phyloP scores from a whole-genome alignment of 2,113 vertebrate genomes.

The Oxygymnocypris stewartii region DNA sequence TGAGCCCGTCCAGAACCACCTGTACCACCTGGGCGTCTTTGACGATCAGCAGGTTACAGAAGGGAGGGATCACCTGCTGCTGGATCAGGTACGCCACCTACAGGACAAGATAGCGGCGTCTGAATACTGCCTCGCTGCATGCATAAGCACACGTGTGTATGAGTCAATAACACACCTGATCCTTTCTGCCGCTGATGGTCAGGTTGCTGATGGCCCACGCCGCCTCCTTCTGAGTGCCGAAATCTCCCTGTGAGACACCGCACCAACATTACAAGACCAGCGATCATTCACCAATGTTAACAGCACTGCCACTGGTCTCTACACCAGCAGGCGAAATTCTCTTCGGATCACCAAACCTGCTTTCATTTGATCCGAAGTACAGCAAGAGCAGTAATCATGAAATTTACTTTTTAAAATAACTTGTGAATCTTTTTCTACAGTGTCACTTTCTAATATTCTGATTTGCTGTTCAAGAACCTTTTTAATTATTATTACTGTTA shows the following conservation, averaged over 20 bases:
- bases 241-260: slow-evolving; percentile 85
- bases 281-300: not conserved
- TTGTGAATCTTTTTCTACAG: no score
- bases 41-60: slow-evolving; percentile 97
- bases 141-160: accelerated
- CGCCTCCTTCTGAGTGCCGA: slow-evolving; percentile 98
- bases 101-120: not conserved
- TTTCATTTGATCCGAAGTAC: no score
- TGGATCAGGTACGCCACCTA: slow-evolving; percentile 97
- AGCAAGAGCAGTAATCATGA: no score
- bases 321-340: no score
- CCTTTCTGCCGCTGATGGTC: slow-evolving; percentile 98
- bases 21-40: slow-evolving; percentile 99
- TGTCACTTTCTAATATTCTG: no score
- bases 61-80: slow-evolving; percentile 97
- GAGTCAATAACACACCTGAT: slow-evolving; percentile 80
- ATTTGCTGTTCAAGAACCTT: no score
- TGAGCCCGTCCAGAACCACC: slow-evolving; percentile 96
- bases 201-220: slow-evolving; percentile 99
- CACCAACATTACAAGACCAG: not conserved
- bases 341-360: no score
- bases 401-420: no score
- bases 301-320: not conserved
- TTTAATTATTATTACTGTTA: no score
- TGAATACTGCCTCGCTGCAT: not conserved